These are phyloP conservation scores for Phrynosoma platyrhinos DNA, from an alignment of 2,113 vertebrate species.

Conservation along the genomic window DNA sequence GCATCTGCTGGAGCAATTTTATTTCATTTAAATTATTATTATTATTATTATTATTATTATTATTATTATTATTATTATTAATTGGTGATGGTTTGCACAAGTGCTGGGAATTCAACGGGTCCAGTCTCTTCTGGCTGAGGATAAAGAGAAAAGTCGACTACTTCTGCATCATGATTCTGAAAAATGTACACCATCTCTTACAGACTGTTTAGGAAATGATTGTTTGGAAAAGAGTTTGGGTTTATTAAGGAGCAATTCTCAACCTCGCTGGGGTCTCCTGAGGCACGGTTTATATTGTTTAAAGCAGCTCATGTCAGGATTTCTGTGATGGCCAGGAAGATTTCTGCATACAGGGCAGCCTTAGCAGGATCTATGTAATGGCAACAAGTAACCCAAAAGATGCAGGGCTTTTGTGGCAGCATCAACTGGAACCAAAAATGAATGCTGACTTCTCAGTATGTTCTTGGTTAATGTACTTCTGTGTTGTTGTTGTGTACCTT, in stretches of 20 bases:
- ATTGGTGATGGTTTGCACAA: too few species aligned
- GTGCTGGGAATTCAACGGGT: too few species aligned
- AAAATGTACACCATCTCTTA: too few species aligned
- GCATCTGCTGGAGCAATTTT: too few species aligned
- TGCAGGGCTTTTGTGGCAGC: neutral
- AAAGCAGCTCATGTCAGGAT: neutral
- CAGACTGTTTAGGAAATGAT: conserved; percentile 1
- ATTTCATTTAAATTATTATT: too few species aligned
- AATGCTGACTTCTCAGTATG: neutral
- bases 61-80: too few species aligned
- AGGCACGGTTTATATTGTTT: neutral
- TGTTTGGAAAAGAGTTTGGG: neutral
- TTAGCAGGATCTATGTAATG: neutral
- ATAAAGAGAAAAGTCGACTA: too few species aligned
- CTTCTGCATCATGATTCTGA: too few species aligned
- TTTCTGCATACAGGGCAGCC: neutral
- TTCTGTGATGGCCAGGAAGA: neutral
- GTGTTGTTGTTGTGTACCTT: too few species aligned
- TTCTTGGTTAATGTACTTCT: neutral
- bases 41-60: too few species aligned
- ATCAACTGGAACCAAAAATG: neutral
- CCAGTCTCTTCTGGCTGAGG: too few species aligned
- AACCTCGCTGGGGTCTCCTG: neutral
- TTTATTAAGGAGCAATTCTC: neutral
- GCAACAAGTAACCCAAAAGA: neutral